Conservation (phyloP, 2,888 invertebrate genomes). For the Cheilosia vernalis region DNA sequence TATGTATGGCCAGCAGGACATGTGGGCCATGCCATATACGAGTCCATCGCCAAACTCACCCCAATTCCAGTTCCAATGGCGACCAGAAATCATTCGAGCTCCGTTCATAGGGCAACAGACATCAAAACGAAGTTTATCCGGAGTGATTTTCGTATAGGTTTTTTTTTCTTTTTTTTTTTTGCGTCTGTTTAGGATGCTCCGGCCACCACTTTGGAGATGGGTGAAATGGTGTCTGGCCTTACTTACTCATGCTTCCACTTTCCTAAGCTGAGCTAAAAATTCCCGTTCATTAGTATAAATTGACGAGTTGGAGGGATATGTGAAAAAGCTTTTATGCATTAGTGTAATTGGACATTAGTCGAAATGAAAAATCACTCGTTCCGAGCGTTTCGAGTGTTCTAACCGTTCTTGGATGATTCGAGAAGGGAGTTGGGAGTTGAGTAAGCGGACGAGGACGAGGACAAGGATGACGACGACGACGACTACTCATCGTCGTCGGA, state of each 20-base stretch:
- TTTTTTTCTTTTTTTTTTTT: constrained; percentile 26
- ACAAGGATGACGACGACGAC: not conserved
- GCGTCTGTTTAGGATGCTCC: constrained; percentile 38
- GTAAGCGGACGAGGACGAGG: not conserved
- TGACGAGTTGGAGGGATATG: constrained; percentile 77
- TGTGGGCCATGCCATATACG: constrained; percentile 14
- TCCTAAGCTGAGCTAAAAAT: constrained; percentile 74
- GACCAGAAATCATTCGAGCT: constrained; percentile 47
- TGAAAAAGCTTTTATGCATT: constrained; percentile 78
- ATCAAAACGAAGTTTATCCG: constrained; percentile 67
- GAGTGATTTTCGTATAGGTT: constrained; percentile 36
- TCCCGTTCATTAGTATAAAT: constrained; percentile 77
- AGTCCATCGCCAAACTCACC: not conserved
- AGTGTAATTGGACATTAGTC: constrained; percentile 79
- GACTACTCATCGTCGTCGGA: constrained; percentile 22
- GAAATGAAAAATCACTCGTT: constrained; percentile 78
- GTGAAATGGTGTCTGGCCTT: constrained; percentile 65
- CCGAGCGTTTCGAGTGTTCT: constrained; percentile 51
- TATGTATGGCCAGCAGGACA: not conserved
- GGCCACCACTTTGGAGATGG: constrained; percentile 42
- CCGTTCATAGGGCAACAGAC: constrained; percentile 45
- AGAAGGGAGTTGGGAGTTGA: constrained; percentile 1
- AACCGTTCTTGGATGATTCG: constrained; percentile 54
- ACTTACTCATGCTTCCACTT: constrained; percentile 56
- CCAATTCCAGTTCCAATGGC: constrained; percentile 9